Evolutionary conservation across 2,113 vertebrate species (phyloP).

Genomic region (Pelodiscus sinensis): DNA sequence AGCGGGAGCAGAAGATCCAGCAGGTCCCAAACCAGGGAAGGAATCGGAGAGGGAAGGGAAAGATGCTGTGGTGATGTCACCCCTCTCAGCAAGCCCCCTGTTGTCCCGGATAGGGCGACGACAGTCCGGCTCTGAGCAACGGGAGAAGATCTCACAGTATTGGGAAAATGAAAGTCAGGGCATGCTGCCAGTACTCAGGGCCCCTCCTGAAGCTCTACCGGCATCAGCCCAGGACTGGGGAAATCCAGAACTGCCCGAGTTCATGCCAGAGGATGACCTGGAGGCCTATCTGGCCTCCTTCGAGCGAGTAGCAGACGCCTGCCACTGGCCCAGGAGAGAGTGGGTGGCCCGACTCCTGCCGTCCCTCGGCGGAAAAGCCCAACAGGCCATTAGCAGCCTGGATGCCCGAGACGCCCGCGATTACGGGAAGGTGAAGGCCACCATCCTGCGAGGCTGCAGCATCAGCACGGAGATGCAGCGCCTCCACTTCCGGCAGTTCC

Average conservation of each 20-base stretch:
- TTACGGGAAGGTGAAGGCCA: constrained; percentile 59
- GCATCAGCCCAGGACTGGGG: neutral
- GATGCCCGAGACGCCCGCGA: constrained; percentile 4
- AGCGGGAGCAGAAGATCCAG: neutral
- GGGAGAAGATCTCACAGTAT: neutral
- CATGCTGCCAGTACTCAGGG: neutral
- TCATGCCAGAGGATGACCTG: neutral
- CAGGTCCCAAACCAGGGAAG: neutral
- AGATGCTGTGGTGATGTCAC: too few species aligned
- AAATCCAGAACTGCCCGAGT: neutral
- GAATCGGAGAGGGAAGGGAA: too few species aligned
- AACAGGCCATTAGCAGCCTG: constrained; percentile 8
- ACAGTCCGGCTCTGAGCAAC: neutral
- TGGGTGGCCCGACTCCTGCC: constrained; percentile 19
- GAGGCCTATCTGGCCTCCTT: constrained; percentile 20
- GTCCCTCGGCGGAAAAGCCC: neutral
- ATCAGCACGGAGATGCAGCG: constrained; percentile 68
- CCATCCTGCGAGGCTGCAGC: constrained; percentile 52
- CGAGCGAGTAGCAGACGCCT: constrained; percentile 8
- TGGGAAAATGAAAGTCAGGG: neutral
- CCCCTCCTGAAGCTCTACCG: neutral
- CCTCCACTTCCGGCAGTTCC: constrained; percentile 72
- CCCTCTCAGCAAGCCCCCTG: too few species aligned
- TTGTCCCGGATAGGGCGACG: too few species aligned
- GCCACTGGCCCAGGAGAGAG: constrained; percentile 7